Conservation (phyloP, 1,140 invertebrate genomes). For the Drosophila leontia region DNA sequence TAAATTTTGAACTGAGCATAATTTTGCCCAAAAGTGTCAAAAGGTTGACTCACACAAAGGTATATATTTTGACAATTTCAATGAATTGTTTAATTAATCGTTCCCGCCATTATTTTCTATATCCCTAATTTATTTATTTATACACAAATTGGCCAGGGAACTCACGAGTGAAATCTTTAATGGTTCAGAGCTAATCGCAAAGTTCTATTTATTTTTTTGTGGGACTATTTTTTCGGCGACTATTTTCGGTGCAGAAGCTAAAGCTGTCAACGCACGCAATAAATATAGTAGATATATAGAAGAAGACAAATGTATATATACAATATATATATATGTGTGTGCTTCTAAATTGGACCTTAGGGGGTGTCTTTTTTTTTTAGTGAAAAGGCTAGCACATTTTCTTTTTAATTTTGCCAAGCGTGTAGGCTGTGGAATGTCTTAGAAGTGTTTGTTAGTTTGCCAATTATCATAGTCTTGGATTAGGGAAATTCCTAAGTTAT, state of each 20-base stretch:
- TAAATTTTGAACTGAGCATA: slow-evolving; percentile 8
- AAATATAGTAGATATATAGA: slow-evolving; percentile 45
- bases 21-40: slow-evolving; percentile 12
- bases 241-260: slow-evolving; percentile 33
- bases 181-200: slow-evolving; percentile 35
- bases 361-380: slow-evolving; percentile 11
- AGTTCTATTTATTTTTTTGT: slow-evolving; percentile 8
- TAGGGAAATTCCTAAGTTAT: slow-evolving; percentile 6
- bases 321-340: background rate
- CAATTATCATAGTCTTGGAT: slow-evolving; percentile 15
- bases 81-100: slow-evolving; percentile 74
- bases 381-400: slow-evolving; percentile 6
- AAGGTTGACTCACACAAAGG: background rate
- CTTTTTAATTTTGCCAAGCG: background rate
- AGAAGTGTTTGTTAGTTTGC: slow-evolving; percentile 35
- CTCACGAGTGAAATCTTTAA: slow-evolving; percentile 9
- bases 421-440: slow-evolving; percentile 36
- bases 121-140: slow-evolving; percentile 46
- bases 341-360: slow-evolving; percentile 18
- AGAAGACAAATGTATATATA: background rate
- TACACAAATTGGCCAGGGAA: slow-evolving; percentile 13
- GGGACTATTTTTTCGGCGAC: slow-evolving; percentile 37
- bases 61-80: slow-evolving; percentile 59
- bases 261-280: slow-evolving; percentile 51
- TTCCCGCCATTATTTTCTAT: background rate